Evolutionary conservation across 1,140 invertebrate species (phyloP).

Genomic region (Bombyx mori): DNA sequence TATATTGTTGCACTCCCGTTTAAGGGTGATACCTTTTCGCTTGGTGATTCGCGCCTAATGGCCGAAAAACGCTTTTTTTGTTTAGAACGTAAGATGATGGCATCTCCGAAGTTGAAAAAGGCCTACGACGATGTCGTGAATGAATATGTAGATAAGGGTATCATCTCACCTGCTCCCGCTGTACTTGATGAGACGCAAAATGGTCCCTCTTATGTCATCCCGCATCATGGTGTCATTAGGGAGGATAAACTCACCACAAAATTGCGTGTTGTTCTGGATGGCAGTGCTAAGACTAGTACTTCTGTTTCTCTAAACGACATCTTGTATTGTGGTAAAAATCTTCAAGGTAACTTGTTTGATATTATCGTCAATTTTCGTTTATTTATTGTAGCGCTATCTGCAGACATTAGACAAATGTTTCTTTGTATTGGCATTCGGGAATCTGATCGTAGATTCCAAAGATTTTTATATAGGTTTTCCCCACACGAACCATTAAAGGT

Average conservation of each 20-base stretch:
- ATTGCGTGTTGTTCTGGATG: conserved; percentile 19
- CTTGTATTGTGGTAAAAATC: conserved; percentile 14
- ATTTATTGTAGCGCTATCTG: conserved; percentile 1
- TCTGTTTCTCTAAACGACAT: conserved; percentile 16
- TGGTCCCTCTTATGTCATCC: conserved; percentile 1
- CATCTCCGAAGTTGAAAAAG: conserved; percentile 3
- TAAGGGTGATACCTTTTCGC: conserved; percentile 3
- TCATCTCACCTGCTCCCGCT: not conserved
- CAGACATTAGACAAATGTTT: conserved; percentile 20
- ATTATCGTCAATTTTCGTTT: conserved; percentile 26
- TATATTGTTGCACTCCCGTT: conserved; percentile 9
- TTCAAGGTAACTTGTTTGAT: conserved; percentile 11
- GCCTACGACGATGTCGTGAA: conserved; percentile 1
- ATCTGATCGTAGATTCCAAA: conserved; percentile 4
- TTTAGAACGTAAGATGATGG: conserved; percentile 1
- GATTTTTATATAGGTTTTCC: conserved; percentile 26
- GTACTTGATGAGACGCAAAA: not conserved
- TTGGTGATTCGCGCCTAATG: conserved; percentile 6
- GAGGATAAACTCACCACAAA: conserved; percentile 2
- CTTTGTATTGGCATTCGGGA: conserved; percentile 11
- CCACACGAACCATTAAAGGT: conserved; percentile 9
- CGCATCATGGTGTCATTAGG: conserved; percentile 1
- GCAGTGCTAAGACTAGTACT: conserved; percentile 8
- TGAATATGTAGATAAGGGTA: conserved; percentile 1
- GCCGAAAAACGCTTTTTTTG: conserved; percentile 3